Base-by-base conservation (phyloP, 2,797 vertebrate species). In the Odontamblyopus lacepedii region DNA sequence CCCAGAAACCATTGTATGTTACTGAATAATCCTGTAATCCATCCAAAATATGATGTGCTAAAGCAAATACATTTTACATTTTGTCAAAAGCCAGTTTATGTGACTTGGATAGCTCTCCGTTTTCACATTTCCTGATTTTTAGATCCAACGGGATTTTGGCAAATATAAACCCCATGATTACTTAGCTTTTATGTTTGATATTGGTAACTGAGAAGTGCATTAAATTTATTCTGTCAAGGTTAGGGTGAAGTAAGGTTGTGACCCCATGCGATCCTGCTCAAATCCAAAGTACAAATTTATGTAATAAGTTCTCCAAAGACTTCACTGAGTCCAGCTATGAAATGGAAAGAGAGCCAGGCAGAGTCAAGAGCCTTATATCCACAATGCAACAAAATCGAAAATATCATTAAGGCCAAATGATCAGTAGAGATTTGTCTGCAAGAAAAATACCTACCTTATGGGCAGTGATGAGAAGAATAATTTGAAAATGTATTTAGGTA, bases 341-440 rank as follows among this genome's bases (percentile, higher is more conserved):
- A 83, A 74, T 65, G 83, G 78, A 88, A 84, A 81, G 80, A 82
- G 65, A 71, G 66, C 29, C 67, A 74, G 63, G 69, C 59, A 63
- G 78, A 88, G 85, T 87, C 87, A 89, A 84, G 63, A 85, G 71
- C 72, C 66, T 80, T 67, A 85, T 82, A 79, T 67, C 65, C 6
- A 27, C 70, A 57, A 23, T 68, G 71, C 72, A 89, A 85, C 74
- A 75, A 32, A 76, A 83, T 85, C 81, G 81, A 78, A 23, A 23
- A 85, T 81, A 84, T 82, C 73, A 82, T 73, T 67, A 76, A 65
- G 67, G 79, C 63, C 3, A 2, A 69, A 83, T 83, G 76, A 78
- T 80, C 75, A 68, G 56, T 80, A 79, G 78, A 85, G 63, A 80
- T 27, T 9, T 79, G 69, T 88, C 70, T 73, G 71, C 26, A 62